phyloP scores from a whole-genome alignment of 2,797 vertebrate species.

The Smutsia gigantea region DNA sequence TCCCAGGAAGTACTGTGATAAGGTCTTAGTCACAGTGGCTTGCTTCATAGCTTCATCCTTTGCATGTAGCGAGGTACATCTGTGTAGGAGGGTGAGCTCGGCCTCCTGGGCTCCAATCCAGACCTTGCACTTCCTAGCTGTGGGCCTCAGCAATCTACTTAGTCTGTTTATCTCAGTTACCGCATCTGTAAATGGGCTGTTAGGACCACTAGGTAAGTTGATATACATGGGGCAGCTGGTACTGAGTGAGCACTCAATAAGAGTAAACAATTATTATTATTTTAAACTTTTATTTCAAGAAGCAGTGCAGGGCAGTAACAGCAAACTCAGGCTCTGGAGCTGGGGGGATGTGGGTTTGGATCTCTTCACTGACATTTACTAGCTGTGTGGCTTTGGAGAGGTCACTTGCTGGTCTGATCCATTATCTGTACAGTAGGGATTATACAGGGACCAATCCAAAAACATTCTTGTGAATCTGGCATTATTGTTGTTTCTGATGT shows the following conservation, averaged over 20 bases:
- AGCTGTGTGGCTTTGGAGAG: not conserved
- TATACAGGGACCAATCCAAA: not conserved
- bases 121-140: not conserved
- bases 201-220: not conserved
- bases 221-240: not conserved
- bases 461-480: not conserved
- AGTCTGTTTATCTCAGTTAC: not conserved
- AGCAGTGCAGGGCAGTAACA: not conserved
- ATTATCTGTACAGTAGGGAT: not conserved
- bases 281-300: not conserved
- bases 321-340: not conserved
- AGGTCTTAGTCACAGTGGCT: not conserved
- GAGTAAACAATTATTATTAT: not conserved
- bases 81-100: rapidly evolving
- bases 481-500: not conserved
- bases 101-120: not conserved
- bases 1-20: rapidly evolving
- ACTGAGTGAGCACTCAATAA: not conserved
- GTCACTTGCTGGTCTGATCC: not conserved
- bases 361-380: not conserved
- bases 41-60: not conserved
- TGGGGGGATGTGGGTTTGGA: not conserved
- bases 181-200: not conserved
- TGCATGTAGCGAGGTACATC: rapidly evolving
- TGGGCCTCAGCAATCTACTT: not conserved